These are phyloP conservation scores for Ophraella communa DNA, from an alignment of 2,888 invertebrate species.

Conservation along the genomic window DNA sequence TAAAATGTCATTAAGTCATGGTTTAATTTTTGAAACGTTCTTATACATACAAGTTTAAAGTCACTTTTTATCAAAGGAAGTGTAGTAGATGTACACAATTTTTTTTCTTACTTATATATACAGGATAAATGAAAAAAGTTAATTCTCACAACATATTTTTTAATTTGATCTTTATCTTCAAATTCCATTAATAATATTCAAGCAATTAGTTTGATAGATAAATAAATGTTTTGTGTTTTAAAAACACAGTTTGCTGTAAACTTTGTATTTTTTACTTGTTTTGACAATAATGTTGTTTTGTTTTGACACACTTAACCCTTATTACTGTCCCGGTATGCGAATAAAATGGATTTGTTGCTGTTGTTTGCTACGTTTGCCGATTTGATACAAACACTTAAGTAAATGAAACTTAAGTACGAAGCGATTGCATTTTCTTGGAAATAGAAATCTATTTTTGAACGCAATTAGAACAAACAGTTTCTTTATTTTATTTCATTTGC, in stretches of 20 bases:
- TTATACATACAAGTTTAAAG: background rate
- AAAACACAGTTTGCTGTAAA: too few relatives aligned
- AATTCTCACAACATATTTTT: too few relatives aligned
- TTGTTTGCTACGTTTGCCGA: slow-evolving; percentile 13
- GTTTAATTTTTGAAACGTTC: slow-evolving; percentile 13
- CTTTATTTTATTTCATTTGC: slow-evolving; percentile 35
- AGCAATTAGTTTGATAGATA: too few relatives aligned
- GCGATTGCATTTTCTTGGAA: slow-evolving; percentile 34
- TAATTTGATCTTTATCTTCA: too few relatives aligned
- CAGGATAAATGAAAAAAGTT: too few relatives aligned
- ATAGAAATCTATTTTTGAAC: slow-evolving; percentile 35
- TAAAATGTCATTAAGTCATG: slow-evolving; percentile 31
- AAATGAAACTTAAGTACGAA: background rate
- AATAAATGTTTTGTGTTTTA: too few relatives aligned
- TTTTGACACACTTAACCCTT: too few relatives aligned
- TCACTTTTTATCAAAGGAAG: background rate
- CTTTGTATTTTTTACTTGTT: background rate
- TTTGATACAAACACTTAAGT: slow-evolving; percentile 17
- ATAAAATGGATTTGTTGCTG: slow-evolving; percentile 6
- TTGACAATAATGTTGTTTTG: background rate
- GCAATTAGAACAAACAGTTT: slow-evolving; percentile 35
- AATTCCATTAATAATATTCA: too few relatives aligned
- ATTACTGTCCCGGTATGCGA: background rate
- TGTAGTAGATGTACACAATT: too few relatives aligned
- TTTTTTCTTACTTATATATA: too few relatives aligned